Base-by-base conservation (phyloP, 1,140 invertebrate species). In the Aphaenogaster floridana region DNA sequence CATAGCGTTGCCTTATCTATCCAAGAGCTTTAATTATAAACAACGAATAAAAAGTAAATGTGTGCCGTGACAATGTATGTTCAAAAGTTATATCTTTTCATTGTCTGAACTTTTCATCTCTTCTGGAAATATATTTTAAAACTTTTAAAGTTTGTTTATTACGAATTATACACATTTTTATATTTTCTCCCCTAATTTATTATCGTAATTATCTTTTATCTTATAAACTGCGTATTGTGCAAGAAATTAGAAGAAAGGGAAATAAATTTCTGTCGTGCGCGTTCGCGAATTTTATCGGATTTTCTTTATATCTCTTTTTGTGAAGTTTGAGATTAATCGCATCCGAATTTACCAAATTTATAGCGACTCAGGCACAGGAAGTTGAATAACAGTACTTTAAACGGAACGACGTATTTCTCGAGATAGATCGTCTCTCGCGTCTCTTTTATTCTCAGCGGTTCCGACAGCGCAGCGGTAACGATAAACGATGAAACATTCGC, bases 401-500 rank as follows among this genome's bases (percentile, higher is more conserved):
- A 36, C 34, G 6, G 13, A 34, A 61, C 11, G 21, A 64, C 59
- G 34, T 57, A 4, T 50, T 79, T 66, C 15, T 79, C 6, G 6
- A 34, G 21, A 42, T 45, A 36, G 42, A 50, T 66, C 76, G 28
- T 28, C 9, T 34, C 21, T 34, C 15, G 57, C 34, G 13, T 28
- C 74, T 45, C 21, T 66, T 63, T 36, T 64, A 59, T 64, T 79
- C 59, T n/a, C 57, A 11, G 13, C 42, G 36, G 17, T 59, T 57
- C 72, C 52, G 72, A 59, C 72, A 28, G 52, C n/a, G 66, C 11
- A 15, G n/a, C 45, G 59, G 77, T 66, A 66, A 66, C 77, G 77
- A 66, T 66, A 79, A 79, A 66, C 4, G 77, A 79, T 79, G 42
- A 52, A 66, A 66, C 45, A 66, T 79, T 79, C 4, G 61, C 42